Evolutionary conservation across 2,888 invertebrate species (phyloP).

Genomic region (Smittia sp.): DNA sequence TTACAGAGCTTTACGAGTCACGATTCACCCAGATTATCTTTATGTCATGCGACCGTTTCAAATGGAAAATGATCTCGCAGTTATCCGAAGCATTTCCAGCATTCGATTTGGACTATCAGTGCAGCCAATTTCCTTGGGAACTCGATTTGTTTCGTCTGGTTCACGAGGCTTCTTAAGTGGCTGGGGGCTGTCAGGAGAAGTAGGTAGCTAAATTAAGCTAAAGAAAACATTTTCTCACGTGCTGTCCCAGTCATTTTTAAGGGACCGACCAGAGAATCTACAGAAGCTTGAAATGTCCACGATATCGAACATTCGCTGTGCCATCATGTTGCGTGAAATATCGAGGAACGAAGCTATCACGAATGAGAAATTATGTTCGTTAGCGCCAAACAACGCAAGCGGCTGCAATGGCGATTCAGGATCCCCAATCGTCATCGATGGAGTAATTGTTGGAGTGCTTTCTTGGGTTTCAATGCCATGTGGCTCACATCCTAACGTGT

Average conservation of each 20-base stretch:
- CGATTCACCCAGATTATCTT: conserved; percentile 10
- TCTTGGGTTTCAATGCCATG: background rate
- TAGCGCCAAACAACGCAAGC: no score
- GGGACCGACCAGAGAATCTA: background rate
- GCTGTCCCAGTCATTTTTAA: background rate
- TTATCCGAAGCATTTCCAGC: background rate
- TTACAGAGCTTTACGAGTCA: background rate
- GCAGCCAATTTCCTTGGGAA: background rate
- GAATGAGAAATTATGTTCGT: no score
- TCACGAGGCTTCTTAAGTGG: background rate
- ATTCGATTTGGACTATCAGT: background rate
- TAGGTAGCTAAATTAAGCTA: no score
- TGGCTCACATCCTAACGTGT: background rate
- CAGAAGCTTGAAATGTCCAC: conserved; percentile 5
- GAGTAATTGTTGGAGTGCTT: background rate
- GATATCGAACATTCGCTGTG: conserved; percentile 6
- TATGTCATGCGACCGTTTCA: background rate
- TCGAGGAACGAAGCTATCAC: no score
- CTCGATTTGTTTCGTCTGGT: background rate
- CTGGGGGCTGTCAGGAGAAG: background rate
- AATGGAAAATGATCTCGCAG: background rate
- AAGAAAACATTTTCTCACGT: background rate
- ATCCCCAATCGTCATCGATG: background rate
- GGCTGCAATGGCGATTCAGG: conserved; percentile 4
- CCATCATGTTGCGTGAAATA: no score